Conservation (phyloP, 2,113 vertebrate species). For the Oenanthe melanoleuca region DNA sequence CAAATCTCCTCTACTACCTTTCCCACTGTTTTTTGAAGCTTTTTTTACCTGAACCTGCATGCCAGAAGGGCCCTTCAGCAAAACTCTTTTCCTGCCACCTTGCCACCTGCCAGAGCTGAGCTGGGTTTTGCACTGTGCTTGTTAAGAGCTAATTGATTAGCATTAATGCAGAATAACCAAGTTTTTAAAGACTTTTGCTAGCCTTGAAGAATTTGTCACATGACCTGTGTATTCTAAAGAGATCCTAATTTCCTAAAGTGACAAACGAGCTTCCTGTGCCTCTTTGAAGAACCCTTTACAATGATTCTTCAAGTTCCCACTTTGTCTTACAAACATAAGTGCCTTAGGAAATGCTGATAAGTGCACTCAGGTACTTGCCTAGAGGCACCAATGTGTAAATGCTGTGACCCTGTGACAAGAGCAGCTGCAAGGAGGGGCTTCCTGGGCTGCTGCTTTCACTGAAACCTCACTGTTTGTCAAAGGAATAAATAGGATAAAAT, state of each 20-base stretch:
- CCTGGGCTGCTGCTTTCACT: not conserved
- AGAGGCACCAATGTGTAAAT: not conserved
- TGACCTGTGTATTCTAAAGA: not conserved
- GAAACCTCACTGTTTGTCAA: not conserved
- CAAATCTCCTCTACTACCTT: not conserved
- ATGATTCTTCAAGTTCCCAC: slow-evolving; percentile 6
- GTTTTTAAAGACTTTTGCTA: not conserved
- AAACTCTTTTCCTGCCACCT: not conserved
- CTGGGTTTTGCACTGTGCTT: not conserved
- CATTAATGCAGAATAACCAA: not conserved
- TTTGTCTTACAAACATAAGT: slow-evolving; percentile 13
- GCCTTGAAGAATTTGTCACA: not conserved
- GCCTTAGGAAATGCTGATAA: slow-evolving; percentile 18
- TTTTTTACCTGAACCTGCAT: not conserved
- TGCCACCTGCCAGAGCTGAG: not conserved
- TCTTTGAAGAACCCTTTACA: not conserved
- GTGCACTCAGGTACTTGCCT: slow-evolving; percentile 1
- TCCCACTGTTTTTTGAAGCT: not conserved
- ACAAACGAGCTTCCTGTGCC: slow-evolving; percentile 34
- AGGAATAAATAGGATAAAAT: not conserved
- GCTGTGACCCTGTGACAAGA: not conserved
- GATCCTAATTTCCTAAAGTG: slow-evolving; percentile 14
- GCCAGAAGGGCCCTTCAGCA: not conserved
- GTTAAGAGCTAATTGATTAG: not conserved
- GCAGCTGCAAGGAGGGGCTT: not conserved